phyloP scores from a whole-genome alignment of 2,113 vertebrate genomes.

The Malurus cyaneus region DNA sequence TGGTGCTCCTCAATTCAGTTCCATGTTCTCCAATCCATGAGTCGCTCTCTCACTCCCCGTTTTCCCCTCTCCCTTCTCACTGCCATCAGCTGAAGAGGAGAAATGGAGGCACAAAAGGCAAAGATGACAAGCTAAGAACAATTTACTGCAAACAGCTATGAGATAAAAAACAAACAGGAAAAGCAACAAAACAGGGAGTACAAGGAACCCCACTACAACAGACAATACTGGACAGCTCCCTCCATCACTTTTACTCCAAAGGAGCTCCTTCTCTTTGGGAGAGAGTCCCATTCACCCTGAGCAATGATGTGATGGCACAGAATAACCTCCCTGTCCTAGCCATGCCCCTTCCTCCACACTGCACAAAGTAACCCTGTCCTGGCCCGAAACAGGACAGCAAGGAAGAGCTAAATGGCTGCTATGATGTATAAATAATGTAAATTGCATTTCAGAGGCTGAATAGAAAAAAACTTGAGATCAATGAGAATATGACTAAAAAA shows the following conservation, averaged over 20 bases:
- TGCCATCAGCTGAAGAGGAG: background rate
- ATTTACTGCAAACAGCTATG: background rate
- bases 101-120: background rate
- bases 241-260: rapidly evolving
- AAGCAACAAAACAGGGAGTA: too few relatives aligned
- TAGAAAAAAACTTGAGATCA: background rate
- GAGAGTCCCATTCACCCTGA: background rate
- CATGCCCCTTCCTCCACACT: background rate
- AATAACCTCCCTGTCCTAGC: background rate
- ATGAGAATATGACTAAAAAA: background rate
- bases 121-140: background rate
- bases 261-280: rapidly evolving
- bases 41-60: rapidly evolving
- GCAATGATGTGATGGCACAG: background rate
- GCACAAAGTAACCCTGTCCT: background rate
- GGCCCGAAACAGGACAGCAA: background rate
- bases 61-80: rapidly evolving
- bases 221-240: background rate
- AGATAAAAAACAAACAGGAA: background rate
- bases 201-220: rapidly evolving
- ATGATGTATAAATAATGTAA: background rate
- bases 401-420: background rate
- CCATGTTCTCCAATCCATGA: background rate
- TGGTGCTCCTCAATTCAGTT: too few relatives aligned
- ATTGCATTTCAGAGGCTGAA: background rate